phyloP scores from a whole-genome alignment of 2,888 invertebrate species.

The Elmis aenea region DNA sequence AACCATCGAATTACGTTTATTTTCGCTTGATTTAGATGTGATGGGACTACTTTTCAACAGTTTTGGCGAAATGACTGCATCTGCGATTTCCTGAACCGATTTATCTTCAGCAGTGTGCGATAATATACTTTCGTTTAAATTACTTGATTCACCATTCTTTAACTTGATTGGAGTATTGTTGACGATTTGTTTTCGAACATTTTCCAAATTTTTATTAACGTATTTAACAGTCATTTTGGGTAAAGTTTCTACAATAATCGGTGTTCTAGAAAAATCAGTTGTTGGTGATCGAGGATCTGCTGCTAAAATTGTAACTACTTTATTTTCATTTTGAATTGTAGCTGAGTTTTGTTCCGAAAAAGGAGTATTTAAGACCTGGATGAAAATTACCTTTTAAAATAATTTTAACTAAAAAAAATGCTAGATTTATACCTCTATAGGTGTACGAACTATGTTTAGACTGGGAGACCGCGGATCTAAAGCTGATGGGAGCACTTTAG shows the following conservation, averaged over 20 bases:
- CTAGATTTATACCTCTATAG: slow-evolving; percentile 59
- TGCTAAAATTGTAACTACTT: neutral
- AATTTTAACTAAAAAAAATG: too few species aligned
- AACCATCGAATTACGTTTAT: slow-evolving; percentile 43
- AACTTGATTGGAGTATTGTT: too few species aligned
- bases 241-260: slow-evolving; percentile 44
- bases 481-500: slow-evolving; percentile 28
- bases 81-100: slow-evolving; percentile 10
- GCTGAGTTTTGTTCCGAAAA: too few species aligned
- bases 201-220: slow-evolving; percentile 42
- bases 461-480: slow-evolving; percentile 59
- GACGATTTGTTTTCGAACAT: too few species aligned
- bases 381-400: too few species aligned
- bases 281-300: slow-evolving; percentile 53
- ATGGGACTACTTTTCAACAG: slow-evolving; percentile 39
- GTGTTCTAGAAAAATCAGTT: slow-evolving; percentile 57
- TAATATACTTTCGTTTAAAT: slow-evolving; percentile 1
- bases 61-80: slow-evolving; percentile 34
- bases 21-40: slow-evolving; percentile 34
- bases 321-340: neutral
- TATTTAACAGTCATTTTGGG: too few species aligned
- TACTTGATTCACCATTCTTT: too few species aligned
- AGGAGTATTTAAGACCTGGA: too few species aligned
- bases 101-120: slow-evolving; percentile 6
- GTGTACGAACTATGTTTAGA: slow-evolving; percentile 55